Evolutionary conservation across 2,888 invertebrate species (phyloP).

Genomic region (Drosophila pseudotalamancana): DNA sequence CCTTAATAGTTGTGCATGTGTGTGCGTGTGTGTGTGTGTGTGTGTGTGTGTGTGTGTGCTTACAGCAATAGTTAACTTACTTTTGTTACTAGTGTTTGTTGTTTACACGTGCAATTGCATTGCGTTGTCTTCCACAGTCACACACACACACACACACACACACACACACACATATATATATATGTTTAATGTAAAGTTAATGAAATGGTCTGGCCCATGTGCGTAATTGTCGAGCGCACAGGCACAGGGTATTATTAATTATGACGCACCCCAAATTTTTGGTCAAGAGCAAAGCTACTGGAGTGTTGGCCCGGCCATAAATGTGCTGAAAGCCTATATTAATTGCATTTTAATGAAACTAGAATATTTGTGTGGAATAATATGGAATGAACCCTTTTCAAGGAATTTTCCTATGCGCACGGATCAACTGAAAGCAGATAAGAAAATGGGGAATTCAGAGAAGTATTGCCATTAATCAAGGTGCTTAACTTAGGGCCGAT

Average conservation of each 20-base stretch:
- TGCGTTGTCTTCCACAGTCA: constrained; percentile 23
- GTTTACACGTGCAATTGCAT: constrained; percentile 42
- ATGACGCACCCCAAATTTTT: constrained; percentile 71
- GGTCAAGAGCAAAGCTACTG: constrained; percentile 16
- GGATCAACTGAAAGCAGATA: constrained; percentile 30
- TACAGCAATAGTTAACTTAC: constrained; percentile 9
- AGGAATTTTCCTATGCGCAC: constrained; percentile 9
- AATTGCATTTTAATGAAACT: constrained; percentile 77
- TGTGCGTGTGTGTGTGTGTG: not conserved
- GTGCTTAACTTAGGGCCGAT: not conserved
- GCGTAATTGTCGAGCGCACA: constrained; percentile 51
- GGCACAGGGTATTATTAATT: constrained; percentile 70
- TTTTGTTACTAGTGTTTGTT: constrained; percentile 9
- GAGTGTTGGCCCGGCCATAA: constrained; percentile 32
- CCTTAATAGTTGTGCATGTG: not conserved
- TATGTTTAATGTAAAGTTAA: constrained; percentile 70
- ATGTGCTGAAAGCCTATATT: constrained; percentile 75
- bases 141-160: constrained; percentile 28
- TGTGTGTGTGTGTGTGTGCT: not conserved
- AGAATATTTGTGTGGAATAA: constrained; percentile 21
- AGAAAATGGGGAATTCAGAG: constrained; percentile 3
- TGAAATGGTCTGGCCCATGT: constrained; percentile 54
- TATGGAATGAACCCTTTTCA: constrained; percentile 37
- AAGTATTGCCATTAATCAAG: constrained; percentile 30
- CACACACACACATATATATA: not conserved